Percentiles rank a stretch among this genome's conserved stretches.
Conservation (phyloP, 2,113 vertebrate species). For the Periophthalmus modestus region DNA sequence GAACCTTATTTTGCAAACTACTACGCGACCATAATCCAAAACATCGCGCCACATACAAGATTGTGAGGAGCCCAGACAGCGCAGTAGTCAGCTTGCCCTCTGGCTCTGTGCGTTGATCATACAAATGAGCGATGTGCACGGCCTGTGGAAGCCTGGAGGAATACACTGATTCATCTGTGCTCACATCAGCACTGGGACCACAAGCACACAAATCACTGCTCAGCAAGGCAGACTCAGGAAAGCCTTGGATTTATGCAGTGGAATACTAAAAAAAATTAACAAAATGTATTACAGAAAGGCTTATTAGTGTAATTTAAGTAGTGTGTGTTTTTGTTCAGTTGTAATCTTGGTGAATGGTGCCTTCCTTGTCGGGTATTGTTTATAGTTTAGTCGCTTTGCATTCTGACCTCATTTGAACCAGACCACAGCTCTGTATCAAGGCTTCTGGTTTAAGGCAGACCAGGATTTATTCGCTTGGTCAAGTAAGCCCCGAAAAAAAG, state of each 20-base stretch:
- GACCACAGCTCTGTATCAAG: background rate
- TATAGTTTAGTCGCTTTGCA: background rate
- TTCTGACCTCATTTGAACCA: background rate
- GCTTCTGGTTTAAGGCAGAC: background rate
- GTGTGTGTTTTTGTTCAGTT: background rate
- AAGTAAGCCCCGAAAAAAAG: background rate
- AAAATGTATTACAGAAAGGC: background rate
- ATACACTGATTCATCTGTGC: slow-evolving; percentile 31
- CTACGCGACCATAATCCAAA: background rate
- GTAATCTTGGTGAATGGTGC: background rate
- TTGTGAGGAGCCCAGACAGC: slow-evolving; percentile 55
- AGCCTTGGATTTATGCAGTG: background rate
- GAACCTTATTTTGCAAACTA: background rate
- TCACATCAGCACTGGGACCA: slow-evolving; percentile 7
- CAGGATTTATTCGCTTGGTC: background rate
- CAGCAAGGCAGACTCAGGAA: background rate
- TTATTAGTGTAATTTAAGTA: background rate
- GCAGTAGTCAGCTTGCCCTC: slow-evolving; percentile 39
- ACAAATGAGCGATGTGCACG: slow-evolving; percentile 51
- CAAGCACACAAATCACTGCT: background rate
- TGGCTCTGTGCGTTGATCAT: slow-evolving; percentile 43
- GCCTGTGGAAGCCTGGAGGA: slow-evolving; percentile 30
- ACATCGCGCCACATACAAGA: slow-evolving; percentile 6
- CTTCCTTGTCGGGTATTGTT: background rate
- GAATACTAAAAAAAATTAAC: background rate